These are phyloP conservation scores for Dryas iulia DNA, from an alignment of 1,140 invertebrate species.

Conservation along the genomic window DNA sequence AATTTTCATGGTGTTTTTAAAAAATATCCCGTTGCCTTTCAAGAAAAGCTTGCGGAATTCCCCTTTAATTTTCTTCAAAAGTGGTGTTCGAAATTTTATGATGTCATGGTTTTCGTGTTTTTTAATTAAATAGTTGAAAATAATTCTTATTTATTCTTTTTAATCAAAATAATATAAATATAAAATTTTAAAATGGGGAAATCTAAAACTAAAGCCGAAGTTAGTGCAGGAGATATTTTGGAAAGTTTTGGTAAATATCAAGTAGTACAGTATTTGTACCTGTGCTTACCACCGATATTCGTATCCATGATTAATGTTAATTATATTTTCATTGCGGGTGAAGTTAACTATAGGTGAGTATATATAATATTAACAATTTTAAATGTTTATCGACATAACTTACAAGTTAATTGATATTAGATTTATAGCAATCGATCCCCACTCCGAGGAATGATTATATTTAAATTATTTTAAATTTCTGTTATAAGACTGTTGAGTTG, in stretches of 20 bases:
- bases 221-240: slow-evolving; percentile 31
- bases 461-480: too few relatives aligned
- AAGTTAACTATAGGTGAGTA: slow-evolving; percentile 56
- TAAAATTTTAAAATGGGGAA: slow-evolving; percentile 5
- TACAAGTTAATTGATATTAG: too few relatives aligned
- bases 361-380: background rate
- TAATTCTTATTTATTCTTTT: too few relatives aligned
- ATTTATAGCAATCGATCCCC: too few relatives aligned
- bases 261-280: slow-evolving; percentile 46
- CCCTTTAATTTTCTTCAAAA: background rate
- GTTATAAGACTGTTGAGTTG: too few relatives aligned
- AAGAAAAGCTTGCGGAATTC: background rate
- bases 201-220: background rate
- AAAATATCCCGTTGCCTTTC: background rate
- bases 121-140: background rate
- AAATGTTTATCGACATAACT: too few relatives aligned
- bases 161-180: background rate
- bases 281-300: slow-evolving; percentile 49
- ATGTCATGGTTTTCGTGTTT: background rate
- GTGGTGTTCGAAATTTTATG: slow-evolving; percentile 1
- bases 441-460: too few relatives aligned
- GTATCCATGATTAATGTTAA: slow-evolving; percentile 59
- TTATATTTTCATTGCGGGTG: slow-evolving; percentile 58
- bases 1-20: slow-evolving; percentile 1
- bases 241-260: slow-evolving; percentile 60